Evolutionary conservation across 2,797 vertebrate species (phyloP), one percentile per base, ranked within the genome.

Genomic region (Poliocrania exsul): DNA sequence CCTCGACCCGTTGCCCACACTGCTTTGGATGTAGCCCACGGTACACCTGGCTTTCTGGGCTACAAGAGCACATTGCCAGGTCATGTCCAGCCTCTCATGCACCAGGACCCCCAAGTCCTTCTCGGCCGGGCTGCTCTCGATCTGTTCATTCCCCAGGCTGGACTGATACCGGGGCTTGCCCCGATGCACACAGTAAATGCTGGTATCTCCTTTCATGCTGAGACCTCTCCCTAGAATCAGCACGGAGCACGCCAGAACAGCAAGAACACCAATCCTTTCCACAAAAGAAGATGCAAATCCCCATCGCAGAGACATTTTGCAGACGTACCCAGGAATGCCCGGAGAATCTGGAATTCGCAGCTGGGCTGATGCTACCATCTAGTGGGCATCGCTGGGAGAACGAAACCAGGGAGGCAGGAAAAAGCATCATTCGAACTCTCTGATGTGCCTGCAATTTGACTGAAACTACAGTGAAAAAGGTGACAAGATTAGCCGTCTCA

Each of bases 351-450:
- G 38, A 11, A 4, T 21, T 33, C 10, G 74, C 35, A 35, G 49
- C 93, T 35, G 74, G 11, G 72, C 33, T 65, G 83, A 77, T 88
- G 65, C 95, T 91, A 62, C 96, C 97, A 96, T 79, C 96, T 96
- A 93, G 94, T 49, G 96, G 93, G 46, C 2, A 1, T 26, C 1
- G 6, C 61, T 7, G 57, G 87, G 31, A 66, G n/a, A 58, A 14
- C 4, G 14, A 5, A 18, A 11, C 2, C 49, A 15, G 5, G 7
- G 1, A 31, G 24, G 62, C 25, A 19, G 28, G 49, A 2, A 47
- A 40, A 25, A 60, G 17, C 60, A 2, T 61, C 49, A 2, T 3
- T 37, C 64, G 57, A 6, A 0, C 4, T 4, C 29, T 2, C 21
- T 23, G 9, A 25, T 1, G 10, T 19, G 7, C 20, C 37, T 4